Evolutionary conservation across 2,113 vertebrate species (phyloP).

Genomic region (Aegypius monachus): DNA sequence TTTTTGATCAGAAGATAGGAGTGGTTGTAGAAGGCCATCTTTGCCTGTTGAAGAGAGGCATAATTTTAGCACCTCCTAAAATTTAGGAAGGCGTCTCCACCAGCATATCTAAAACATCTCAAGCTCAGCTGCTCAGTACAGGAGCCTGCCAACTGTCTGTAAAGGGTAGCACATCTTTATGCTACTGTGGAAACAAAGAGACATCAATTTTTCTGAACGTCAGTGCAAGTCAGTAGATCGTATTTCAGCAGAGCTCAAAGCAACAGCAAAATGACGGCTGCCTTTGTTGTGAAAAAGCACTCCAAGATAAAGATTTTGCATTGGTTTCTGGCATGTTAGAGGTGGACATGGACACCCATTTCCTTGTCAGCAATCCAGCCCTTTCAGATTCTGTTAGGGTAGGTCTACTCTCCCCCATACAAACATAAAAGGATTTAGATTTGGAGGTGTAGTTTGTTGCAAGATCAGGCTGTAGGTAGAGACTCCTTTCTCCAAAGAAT

Average conservation of each 20-base stretch:
- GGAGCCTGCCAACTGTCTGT: background rate
- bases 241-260: background rate
- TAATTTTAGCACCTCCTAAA: background rate
- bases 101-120: background rate
- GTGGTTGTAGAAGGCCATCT: background rate
- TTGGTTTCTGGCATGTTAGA: background rate
- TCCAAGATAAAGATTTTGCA: background rate
- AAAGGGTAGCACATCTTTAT: background rate
- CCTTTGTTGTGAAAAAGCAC: background rate
- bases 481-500: background rate
- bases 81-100: background rate
- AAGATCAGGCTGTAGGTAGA: background rate
- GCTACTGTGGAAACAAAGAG: background rate
- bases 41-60: background rate
- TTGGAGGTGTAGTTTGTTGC: background rate
- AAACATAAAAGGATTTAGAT: background rate
- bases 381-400: background rate
- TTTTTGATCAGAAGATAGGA: background rate
- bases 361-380: background rate
- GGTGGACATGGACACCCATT: fast-evolving
- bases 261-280: background rate
- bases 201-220: background rate
- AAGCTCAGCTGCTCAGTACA: background rate
- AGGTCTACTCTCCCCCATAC: background rate
- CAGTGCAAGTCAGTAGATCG: background rate